A percentile compares a stretch with the other conserved stretches of the same genome.
Conservation (phyloP, 2,113 vertebrate genomes). For the Dasyornis broadbenti region DNA sequence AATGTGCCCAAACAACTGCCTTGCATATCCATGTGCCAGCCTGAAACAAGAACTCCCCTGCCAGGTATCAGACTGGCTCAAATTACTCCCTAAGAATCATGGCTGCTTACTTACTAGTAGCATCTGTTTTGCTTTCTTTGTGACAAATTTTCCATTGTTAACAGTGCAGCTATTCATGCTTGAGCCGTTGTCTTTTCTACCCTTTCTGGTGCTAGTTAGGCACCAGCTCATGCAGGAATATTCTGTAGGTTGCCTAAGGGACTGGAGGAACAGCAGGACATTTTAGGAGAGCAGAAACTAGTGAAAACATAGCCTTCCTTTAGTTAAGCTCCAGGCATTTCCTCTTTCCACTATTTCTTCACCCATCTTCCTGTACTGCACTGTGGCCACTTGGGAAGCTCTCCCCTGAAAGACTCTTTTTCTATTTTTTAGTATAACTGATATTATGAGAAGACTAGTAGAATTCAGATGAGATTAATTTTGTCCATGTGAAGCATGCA, state of each 20-base stretch:
- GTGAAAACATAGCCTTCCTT: background rate
- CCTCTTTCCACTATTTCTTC: constrained; percentile 10
- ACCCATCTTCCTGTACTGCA: background rate
- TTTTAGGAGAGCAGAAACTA: background rate
- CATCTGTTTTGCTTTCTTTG: background rate
- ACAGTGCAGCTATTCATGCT: background rate
- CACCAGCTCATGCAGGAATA: background rate
- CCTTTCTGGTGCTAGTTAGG: background rate
- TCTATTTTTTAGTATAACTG: background rate
- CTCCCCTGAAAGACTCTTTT: background rate
- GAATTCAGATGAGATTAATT: background rate
- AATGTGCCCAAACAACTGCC: background rate
- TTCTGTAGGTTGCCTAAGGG: background rate
- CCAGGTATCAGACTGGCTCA: background rate
- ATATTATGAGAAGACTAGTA: background rate
- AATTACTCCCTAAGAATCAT: background rate
- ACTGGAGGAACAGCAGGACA: background rate
- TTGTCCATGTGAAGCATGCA: background rate
- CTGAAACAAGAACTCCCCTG: constrained; percentile 10
- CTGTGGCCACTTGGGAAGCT: background rate
- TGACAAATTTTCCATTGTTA: background rate
- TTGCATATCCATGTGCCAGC: background rate
- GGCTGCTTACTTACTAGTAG: background rate
- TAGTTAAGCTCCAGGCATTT: background rate
- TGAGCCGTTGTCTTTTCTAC: background rate